Base-by-base conservation (phyloP, 2,888 invertebrate genomes). In the Spodoptera picta region DNA sequence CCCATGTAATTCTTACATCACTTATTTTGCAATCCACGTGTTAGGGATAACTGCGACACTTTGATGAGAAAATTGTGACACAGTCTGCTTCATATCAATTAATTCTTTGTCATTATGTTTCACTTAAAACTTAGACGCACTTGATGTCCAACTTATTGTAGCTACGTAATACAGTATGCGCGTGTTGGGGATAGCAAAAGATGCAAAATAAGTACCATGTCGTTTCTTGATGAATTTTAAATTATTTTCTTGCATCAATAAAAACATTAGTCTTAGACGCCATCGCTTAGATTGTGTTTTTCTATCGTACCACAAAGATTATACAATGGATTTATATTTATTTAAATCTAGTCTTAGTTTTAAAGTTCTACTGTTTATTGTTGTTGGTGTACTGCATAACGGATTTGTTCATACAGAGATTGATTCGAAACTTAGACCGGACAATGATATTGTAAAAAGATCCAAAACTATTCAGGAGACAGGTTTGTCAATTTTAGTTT, bases 21-120 rank as follows among this genome's bases (percentile, higher is more conserved):
- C 19, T 45, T 51, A 65, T 57, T 68, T 69, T 42, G 43, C 54
- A 76, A 9, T 69, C 78, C 78, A 78, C 78, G 71, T 71, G 78
- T 56, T 24, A 46, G 46, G 43, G 58, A 43, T 36, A 63, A 73
- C 74, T 79, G 69, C 78, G 78, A 52, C 67, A 60, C 63, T 63
- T 69, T 54, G 23, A 31, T n/a, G 12, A 48, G 50, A 55, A 73
- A 57, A 74, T 60, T 57, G 52, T 49, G 44, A 10, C 5, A 65
- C 41, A 42, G 42, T 12, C 44, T 36, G 9, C 9, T 36, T 9
- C 9, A 36, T 9, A 36, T 36, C 1, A 36, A 61, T 62, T 58
- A 55, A 63, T 65, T 49, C 5, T 55, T 70, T 65, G 36, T 36
- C 54, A 9, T 3, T 42, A 6, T 10, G 49, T 31, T 50, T 60